Conservation (phyloP, 2,113 vertebrate species). For the Hoplias malabaricus region DNA sequence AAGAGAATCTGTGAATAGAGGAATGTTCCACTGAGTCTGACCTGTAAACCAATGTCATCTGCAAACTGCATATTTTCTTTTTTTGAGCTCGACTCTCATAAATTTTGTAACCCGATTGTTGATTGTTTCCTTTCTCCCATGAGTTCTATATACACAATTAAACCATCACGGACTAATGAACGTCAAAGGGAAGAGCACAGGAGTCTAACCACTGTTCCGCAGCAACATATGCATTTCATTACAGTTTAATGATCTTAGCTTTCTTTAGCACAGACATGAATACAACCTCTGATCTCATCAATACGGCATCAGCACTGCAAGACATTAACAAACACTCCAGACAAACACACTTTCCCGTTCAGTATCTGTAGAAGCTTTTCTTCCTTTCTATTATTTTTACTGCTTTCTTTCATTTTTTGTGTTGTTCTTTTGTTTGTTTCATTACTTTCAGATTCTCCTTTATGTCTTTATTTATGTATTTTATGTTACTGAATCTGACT, state of each 20-base stretch:
- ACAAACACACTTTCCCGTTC: background rate
- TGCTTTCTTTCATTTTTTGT: background rate
- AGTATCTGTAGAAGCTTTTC: background rate
- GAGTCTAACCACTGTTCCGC: background rate
- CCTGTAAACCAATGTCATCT: background rate
- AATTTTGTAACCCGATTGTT: conserved; percentile 20
- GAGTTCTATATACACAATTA: conserved; percentile 23
- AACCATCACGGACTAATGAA: conserved; percentile 38
- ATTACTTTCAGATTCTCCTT: no score
- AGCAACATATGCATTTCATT: conserved; percentile 49
- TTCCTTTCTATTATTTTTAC: background rate
- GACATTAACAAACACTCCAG: conserved; percentile 16
- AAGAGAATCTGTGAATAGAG: background rate
- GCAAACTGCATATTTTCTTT: background rate
- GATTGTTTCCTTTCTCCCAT: conserved; percentile 15
- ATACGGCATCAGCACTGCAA: conserved; percentile 32
- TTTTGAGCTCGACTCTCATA: background rate
- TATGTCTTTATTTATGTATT: background rate
- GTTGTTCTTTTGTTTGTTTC: no score
- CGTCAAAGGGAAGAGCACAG: conserved; percentile 14
- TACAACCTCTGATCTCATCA: conserved; percentile 43
- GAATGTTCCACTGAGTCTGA: background rate
- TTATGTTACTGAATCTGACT: background rate
- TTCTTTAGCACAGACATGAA: conserved; percentile 26
- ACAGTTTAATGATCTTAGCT: conserved; percentile 31